Evolutionary conservation across 2,888 invertebrate genomes (phyloP).

Genomic region (Ceraclea dissimilis): DNA sequence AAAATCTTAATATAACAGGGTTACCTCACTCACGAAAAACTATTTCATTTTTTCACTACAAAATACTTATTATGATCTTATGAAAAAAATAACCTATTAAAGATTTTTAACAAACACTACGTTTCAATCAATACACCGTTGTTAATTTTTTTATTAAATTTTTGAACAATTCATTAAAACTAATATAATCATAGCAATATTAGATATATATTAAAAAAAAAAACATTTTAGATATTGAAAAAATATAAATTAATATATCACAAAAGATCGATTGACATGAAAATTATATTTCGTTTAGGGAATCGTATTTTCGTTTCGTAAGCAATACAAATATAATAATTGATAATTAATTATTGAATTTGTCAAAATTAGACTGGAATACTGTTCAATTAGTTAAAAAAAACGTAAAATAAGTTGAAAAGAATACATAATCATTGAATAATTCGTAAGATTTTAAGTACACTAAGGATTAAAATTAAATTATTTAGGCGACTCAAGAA

Average conservation of each 20-base stretch:
- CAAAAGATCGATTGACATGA: not conserved
- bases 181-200: too few species aligned
- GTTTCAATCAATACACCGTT: too few species aligned
- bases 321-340: not conserved
- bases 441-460: not conserved
- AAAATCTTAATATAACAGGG: too few species aligned
- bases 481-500: too few species aligned
- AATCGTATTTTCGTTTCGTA: not conserved
- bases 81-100: too few species aligned
- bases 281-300: not conserved
- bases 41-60: too few species aligned
- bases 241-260: not conserved
- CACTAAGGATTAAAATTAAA: not conserved
- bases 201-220: too few species aligned
- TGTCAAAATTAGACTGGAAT: slow-evolving; percentile 34
- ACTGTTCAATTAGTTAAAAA: slow-evolving; percentile 36
- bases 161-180: too few species aligned
- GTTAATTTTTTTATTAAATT: too few species aligned
- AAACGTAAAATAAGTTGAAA: slow-evolving; percentile 25
- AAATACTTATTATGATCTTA: too few species aligned
- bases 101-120: too few species aligned
- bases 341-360: slow-evolving; percentile 30
- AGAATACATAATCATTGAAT: slow-evolving; percentile 25
- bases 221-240: not conserved
- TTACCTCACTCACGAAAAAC: too few species aligned